Conservation (phyloP, 1,140 invertebrate species). For the Euglossa dilemma region DNA sequence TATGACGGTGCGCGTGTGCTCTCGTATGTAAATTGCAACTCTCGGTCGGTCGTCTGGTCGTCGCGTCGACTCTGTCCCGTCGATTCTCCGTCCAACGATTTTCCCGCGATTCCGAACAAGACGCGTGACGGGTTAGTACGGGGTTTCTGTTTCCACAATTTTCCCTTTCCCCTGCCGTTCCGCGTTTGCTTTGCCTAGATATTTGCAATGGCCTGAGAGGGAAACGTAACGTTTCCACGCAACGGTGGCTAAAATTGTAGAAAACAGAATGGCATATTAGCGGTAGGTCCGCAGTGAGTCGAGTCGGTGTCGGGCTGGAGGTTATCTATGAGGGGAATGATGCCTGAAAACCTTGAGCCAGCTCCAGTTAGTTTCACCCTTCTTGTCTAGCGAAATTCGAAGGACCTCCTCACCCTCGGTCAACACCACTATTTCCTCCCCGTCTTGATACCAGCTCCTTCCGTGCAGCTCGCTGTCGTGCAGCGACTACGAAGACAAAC, state of each 20-base stretch:
- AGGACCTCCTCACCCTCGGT: conserved; percentile 84
- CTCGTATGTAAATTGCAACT: conserved; percentile 5
- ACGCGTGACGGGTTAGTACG: background rate
- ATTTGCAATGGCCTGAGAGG: too few species aligned
- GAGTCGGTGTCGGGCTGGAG: conserved; percentile 25
- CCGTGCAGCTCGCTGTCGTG: conserved; percentile 63
- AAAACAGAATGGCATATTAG: conserved; percentile 15
- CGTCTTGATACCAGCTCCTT: conserved; percentile 79
- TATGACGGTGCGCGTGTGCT: conserved; percentile 29
- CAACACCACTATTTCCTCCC: conserved; percentile 82
- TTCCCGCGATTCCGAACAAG: background rate
- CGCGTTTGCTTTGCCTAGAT: background rate
- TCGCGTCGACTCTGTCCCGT: background rate
- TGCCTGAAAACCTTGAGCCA: conserved; percentile 85
- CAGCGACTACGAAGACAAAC: conserved; percentile 69
- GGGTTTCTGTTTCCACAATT: conserved; percentile 28
- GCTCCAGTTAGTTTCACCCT: conserved; percentile 85
- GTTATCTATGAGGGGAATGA: conserved; percentile 47
- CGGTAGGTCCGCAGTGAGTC: conserved; percentile 24
- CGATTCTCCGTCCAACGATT: background rate
- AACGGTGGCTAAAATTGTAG: conserved; percentile 21
- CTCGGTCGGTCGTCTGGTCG: background rate
- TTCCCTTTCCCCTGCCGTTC: background rate
- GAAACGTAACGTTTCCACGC: background rate
- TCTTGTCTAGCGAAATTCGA: conserved; percentile 84